Base-by-base conservation (phyloP, 2,888 invertebrate genomes). In the Brachyopa scutellaris region DNA sequence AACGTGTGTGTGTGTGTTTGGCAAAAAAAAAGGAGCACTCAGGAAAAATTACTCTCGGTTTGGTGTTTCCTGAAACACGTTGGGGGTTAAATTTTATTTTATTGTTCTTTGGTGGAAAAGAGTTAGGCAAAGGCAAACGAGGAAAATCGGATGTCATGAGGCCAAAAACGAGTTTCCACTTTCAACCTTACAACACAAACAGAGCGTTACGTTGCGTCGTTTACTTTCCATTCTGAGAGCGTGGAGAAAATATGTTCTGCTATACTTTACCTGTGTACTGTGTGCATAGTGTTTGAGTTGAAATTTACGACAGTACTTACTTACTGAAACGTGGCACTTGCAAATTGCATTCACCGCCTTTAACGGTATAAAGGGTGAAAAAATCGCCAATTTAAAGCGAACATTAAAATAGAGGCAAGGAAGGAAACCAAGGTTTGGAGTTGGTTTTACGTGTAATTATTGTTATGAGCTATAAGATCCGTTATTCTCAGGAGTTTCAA, bases 281-380 rank as follows among this genome's bases (percentile, higher is more conserved):
- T 55, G 33, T 47, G 38, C 13, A 47, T 17, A 26, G 38, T 4
- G 38, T 55, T 13, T 62, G 40, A 29, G 42, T 64, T 51, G 29
- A 64, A 55, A 73, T 73, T 73, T 73, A 73, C 55, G 73, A 73
- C 55, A 29, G 62, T 49, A 64, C 73, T 73, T 73, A 73, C 64
- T 73, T 64, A 19, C 26, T 55, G 73, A 73, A 64, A 73, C 26
- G 62, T 57, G 64, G 64, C 64, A 73, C 62, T 64, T 73, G 73
- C 64, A 73, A 64, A 73, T 73, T 64, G 73, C 73, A 64, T 72
- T 72, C 42, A 51, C 70, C 59, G 49, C 59, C 51, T 51, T 70
- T 38, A 17, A 9, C 38, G n/a, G n/a, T 51, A 19, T 21, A 61
- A 61, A 33, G 42, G 29, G n/a, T 21, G 40, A 33, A 33, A 47